Evolutionary conservation across 2,888 invertebrate species (phyloP).

Genomic region (Zele albiditarsus): DNA sequence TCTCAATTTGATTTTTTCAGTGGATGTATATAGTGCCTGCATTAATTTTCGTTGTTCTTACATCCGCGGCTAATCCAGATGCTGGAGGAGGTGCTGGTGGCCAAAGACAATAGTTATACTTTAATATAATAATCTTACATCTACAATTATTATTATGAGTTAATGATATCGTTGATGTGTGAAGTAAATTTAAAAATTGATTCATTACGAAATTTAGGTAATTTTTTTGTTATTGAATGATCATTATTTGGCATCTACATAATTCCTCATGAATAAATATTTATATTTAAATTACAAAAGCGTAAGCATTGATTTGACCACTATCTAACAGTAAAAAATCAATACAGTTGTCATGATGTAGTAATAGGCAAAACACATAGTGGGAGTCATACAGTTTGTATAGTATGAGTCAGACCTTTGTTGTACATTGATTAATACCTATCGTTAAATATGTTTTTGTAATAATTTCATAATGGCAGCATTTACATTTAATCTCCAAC

Average conservation of each 20-base stretch:
- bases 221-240: conserved; percentile 3
- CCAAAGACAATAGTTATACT: conserved; percentile 62
- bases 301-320: background rate
- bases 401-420: background rate
- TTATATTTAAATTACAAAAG: background rate
- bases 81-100: conserved; percentile 69
- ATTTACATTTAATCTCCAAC: conserved; percentile 67
- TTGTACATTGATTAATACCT: background rate
- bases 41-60: conserved; percentile 90
- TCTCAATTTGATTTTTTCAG: conserved; percentile 77
- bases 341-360: background rate
- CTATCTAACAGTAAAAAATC: background rate
- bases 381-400: background rate
- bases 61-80: conserved; percentile 90
- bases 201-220: background rate
- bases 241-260: background rate
- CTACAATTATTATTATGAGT: conserved; percentile 4
- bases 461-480: conserved; percentile 62
- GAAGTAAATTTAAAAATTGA: conserved; percentile 10
- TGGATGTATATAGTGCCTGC: conserved; percentile 99
- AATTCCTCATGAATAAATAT: background rate
- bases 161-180: background rate
- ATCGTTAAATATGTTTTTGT: background rate
- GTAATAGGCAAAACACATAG: background rate
- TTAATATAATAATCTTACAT: conserved; percentile 16